These are phyloP conservation scores for Salvelinus namaycush DNA, from an alignment of 2,113 vertebrate species.

Conservation along the genomic window DNA sequence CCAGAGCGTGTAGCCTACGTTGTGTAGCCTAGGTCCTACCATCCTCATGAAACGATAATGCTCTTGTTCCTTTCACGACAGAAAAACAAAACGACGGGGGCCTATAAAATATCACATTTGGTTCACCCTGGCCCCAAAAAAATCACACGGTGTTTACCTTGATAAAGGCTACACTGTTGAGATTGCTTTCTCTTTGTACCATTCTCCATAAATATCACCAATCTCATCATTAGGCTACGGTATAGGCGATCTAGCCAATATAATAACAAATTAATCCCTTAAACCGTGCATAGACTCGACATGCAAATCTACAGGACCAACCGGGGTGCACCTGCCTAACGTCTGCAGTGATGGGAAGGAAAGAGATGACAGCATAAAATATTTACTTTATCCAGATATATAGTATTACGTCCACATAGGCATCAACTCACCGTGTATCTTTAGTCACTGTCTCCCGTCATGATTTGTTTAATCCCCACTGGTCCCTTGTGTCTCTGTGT, in stretches of 20 bases:
- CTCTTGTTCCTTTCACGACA: neutral
- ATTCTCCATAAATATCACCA: no score
- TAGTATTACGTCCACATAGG: neutral
- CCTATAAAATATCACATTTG: neutral
- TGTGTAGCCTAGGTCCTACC: no score
- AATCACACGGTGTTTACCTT: no score
- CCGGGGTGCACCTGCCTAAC: slow-evolving; percentile 31
- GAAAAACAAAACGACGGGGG: neutral
- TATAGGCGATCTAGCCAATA: neutral
- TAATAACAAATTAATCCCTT: neutral
- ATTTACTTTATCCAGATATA: slow-evolving; percentile 7
- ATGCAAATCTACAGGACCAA: neutral
- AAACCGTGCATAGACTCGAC: slow-evolving; percentile 7
- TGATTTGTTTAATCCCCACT: neutral
- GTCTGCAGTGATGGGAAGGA: slow-evolving; percentile 23
- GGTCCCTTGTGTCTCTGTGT: neutral
- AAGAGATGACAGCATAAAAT: slow-evolving; percentile 16
- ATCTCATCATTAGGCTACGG: no score
- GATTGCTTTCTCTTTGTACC: no score
- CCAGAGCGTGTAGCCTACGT: no score
- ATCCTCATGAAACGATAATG: no score
- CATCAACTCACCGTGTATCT: slow-evolving; percentile 30
- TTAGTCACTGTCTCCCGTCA: slow-evolving; percentile 21
- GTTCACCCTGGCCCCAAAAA: no score
- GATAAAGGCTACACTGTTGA: no score